These are phyloP conservation scores for Sebastes taczanowskii DNA, from an alignment of 2,797 vertebrate genomes.

Conservation along the genomic window DNA sequence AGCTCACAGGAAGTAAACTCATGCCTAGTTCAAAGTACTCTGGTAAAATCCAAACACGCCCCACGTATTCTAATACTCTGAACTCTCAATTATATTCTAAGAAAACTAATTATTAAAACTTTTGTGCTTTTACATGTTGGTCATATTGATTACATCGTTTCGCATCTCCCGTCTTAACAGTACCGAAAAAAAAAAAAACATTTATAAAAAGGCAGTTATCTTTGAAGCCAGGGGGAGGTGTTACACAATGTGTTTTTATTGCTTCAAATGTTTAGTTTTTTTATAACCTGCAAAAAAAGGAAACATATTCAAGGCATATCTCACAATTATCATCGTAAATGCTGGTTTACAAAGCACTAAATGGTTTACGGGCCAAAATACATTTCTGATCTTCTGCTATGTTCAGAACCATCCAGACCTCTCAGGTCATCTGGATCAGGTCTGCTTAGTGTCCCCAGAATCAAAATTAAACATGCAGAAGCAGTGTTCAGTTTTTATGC, in stretches of 20 bases:
- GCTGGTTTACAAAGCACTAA: too few relatives aligned
- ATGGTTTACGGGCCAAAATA: too few relatives aligned
- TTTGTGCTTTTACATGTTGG: neutral
- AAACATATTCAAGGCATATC: rapidly evolving
- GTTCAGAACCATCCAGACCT: too few relatives aligned
- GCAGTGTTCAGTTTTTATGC: too few relatives aligned
- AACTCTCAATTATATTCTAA: neutral
- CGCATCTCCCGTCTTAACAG: neutral
- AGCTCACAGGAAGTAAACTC: conserved; percentile 23
- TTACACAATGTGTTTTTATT: neutral
- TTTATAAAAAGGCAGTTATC: neutral
- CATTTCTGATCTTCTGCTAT: too few relatives aligned
- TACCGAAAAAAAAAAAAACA: neutral
- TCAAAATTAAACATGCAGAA: too few relatives aligned
- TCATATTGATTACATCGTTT: neutral
- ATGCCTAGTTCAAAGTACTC: neutral
- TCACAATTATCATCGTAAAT: neutral
- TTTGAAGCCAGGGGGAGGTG: neutral
- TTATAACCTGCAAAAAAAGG: neutral
- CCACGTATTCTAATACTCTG: rapidly evolving
- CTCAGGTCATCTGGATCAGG: too few relatives aligned
- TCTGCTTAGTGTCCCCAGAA: too few relatives aligned
- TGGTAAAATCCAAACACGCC: neutral
- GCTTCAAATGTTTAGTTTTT: neutral
- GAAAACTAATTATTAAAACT: rapidly evolving